phyloP scores from a whole-genome alignment of 2,797 vertebrate species.

The Falco novaeseelandiae region DNA sequence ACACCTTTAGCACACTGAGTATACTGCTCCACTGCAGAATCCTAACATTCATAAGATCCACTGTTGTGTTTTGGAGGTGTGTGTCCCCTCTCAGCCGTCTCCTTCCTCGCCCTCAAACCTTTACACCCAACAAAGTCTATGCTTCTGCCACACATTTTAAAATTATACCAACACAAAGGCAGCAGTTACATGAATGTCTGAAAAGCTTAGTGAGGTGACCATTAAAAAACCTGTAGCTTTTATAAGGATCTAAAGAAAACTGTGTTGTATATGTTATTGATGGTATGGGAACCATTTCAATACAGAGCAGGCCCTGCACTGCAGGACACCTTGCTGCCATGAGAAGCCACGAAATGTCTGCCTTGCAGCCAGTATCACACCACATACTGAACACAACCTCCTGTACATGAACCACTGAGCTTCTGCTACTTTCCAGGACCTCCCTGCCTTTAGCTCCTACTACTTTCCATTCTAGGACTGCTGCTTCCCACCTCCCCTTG shows the following conservation, averaged over 20 bases:
- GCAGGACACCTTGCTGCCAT: neutral
- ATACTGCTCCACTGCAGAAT: neutral
- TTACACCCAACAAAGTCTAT: neutral
- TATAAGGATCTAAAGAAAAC: neutral
- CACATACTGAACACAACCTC: neutral
- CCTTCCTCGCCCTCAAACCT: neutral
- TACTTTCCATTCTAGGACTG: neutral
- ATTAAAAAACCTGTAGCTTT: neutral
- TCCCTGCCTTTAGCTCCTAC: neutral
- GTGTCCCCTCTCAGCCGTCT: neutral
- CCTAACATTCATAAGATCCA: neutral
- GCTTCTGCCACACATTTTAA: neutral
- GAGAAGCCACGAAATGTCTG: neutral
- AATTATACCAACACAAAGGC: neutral
- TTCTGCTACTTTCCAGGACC: neutral
- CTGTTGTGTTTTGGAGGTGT: neutral
- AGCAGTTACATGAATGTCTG: neutral
- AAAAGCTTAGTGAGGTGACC: neutral
- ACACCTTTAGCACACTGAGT: neutral
- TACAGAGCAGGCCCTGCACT: neutral
- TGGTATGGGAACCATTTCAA: neutral
- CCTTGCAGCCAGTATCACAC: neutral
- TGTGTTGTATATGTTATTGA: fast-evolving
- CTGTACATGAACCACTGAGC: fast-evolving
- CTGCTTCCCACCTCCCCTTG: neutral